These are phyloP conservation scores for Lucilia cuprina DNA, from an alignment of 1,140 invertebrate genomes.

Conservation along the genomic window DNA sequence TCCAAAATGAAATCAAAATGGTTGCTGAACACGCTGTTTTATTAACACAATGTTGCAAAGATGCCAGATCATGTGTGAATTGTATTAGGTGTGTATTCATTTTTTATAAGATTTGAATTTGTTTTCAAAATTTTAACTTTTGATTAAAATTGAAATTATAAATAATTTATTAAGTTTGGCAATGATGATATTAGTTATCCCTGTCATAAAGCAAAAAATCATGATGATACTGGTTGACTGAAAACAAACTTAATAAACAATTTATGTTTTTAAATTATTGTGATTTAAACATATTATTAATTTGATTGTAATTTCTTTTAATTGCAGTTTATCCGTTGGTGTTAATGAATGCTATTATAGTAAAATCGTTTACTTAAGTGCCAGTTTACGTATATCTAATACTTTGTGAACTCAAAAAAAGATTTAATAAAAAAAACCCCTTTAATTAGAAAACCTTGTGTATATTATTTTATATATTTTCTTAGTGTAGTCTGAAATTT, in stretches of 20 bases:
- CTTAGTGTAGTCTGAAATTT: no score
- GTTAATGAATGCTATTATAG: no score
- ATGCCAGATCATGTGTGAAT: background rate
- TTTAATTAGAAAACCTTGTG: no score
- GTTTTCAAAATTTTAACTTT: background rate
- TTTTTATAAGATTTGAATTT: background rate
- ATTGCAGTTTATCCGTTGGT: background rate
- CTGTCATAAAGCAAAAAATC: conserved; percentile 39
- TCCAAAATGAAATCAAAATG: background rate
- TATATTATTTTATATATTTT: no score
- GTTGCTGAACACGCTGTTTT: conserved; percentile 3
- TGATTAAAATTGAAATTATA: background rate
- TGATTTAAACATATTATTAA: background rate
- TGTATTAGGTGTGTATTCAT: background rate
- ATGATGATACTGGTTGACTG: conserved; percentile 38
- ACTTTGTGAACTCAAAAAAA: no score
- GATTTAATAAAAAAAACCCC: no score
- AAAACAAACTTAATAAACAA: conserved; percentile 10
- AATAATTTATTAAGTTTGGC: conserved; percentile 13
- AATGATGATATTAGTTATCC: conserved; percentile 41
- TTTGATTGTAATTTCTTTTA: background rate
- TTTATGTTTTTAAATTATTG: background rate
- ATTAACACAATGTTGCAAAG: background rate
- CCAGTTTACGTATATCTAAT: no score
- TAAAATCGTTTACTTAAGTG: no score